phyloP scores from a whole-genome alignment of 1,140 invertebrate genomes.

The Metopolophium dirhodum region DNA sequence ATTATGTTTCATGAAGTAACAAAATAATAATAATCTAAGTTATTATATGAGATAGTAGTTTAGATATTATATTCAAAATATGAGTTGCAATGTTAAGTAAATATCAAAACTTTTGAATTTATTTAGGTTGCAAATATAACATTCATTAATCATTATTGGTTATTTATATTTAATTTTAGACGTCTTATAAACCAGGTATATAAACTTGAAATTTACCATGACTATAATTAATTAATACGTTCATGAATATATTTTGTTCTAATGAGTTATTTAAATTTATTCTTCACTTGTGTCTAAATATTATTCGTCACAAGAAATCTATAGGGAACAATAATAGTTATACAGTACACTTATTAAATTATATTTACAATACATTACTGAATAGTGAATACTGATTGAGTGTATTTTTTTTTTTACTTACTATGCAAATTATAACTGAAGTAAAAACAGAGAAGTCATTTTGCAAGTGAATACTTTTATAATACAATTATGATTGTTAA shows the following conservation, averaged over 20 bases:
- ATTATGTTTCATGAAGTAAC: too few species aligned
- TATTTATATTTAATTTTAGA: background rate
- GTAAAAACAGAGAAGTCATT: background rate
- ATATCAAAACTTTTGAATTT: too few species aligned
- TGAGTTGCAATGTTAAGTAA: background rate
- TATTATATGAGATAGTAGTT: background rate
- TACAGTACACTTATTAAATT: background rate
- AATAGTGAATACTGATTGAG: background rate
- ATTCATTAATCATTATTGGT: background rate
- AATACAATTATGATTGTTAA: background rate
- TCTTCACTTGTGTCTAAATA: background rate
- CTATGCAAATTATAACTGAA: background rate
- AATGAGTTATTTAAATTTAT: slow-evolving; percentile 41
- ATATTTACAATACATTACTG: background rate
- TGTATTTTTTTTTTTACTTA: background rate
- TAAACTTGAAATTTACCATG: background rate
- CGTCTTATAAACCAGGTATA: background rate
- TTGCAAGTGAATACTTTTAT: background rate
- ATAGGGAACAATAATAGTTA: background rate
- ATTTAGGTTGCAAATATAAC: background rate
- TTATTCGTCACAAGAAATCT: background rate
- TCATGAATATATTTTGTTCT: slow-evolving; percentile 6
- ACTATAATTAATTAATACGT: background rate
- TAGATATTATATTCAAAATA: background rate
- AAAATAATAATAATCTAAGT: background rate